Evolutionary conservation across 2,113 vertebrate species (phyloP), one percentile per base, ranked within the genome.

Genomic region (Calypte anna): DNA sequence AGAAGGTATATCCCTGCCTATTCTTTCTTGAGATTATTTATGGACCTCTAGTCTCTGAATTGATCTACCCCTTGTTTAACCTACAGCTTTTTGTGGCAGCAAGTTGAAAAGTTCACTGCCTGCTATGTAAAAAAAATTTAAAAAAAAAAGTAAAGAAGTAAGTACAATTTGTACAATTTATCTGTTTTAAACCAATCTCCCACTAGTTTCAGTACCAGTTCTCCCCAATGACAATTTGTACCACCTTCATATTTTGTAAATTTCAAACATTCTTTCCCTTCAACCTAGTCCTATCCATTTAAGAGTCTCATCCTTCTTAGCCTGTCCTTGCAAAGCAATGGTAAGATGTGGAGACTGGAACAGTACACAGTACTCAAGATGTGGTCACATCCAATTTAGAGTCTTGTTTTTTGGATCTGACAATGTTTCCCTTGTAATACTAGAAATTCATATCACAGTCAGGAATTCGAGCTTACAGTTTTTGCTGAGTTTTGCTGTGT

Each of bases 401-500:
- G 12, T 68, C 61, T 68, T 70, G 43, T 11, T 40, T 40, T 88
- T 75, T 44, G 10, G 10, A 69, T 92, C 59, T 91, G 30, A 31
- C 38, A 25, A 80, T 2, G 0, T 83, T 72, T 51, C 27, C 62
- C 63, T 95, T 86, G 36, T 75, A 91, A 81, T 92, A 48, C 80
- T 93, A 90, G 30, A 53, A 92, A 97, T 96, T 96, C 54, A 22
- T 88, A 66, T 91, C 70, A 50, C 85, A 86, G 53, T 69, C 58
- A 67, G 55, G 58, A 94, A 93, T 92, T 96, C 72, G 94, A 84
- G 44, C 33, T 85, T 54, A 75, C 14, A 31, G 28, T 58, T 85
- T 75, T 67, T 92, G 82, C 91, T 82, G 80, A 85, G 55, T 92
- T 97, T 97, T 74, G 76, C 76, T 89, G 14, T 43, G 53, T 97